These are phyloP conservation scores for Chloroclystis v-ata DNA, from an alignment of 2,888 invertebrate genomes.

Conservation along the genomic window DNA sequence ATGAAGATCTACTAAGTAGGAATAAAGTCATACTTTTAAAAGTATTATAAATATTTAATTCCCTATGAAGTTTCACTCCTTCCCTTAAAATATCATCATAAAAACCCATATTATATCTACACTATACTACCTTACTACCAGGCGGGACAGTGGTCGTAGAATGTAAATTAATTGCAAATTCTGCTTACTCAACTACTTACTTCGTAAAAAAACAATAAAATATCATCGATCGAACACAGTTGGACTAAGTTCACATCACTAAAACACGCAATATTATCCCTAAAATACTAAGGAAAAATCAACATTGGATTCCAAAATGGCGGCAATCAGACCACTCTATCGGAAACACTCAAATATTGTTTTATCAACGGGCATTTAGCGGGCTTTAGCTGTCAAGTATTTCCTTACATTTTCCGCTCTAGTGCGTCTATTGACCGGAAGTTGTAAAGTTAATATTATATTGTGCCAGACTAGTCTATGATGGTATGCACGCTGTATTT, in stretches of 20 bases:
- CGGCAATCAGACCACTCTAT: constrained; percentile 10
- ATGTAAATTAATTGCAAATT: too few relatives aligned
- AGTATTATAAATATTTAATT: too few relatives aligned
- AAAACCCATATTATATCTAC: too few relatives aligned
- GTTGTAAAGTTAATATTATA: constrained; percentile 4
- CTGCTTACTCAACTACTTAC: too few relatives aligned
- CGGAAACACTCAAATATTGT: constrained; percentile 19
- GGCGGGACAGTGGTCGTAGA: too few relatives aligned
- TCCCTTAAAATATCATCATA: too few relatives aligned
- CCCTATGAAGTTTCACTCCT: too few relatives aligned
- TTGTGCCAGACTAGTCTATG: not conserved
- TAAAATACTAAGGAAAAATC: not conserved
- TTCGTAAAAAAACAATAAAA: too few relatives aligned
- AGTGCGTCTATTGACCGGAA: constrained; percentile 19
- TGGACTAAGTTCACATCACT: not conserved
- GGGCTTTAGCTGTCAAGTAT: constrained; percentile 23
- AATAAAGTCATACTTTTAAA: too few relatives aligned
- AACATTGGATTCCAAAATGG: not conserved
- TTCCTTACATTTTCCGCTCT: constrained; percentile 28
- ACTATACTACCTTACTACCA: too few relatives aligned
- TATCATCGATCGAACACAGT: too few relatives aligned
- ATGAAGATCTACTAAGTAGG: too few relatives aligned
- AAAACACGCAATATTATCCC: not conserved
- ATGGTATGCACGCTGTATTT: not conserved
- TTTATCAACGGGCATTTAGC: constrained; percentile 6